Evolutionary conservation across 2,113 vertebrate genomes (phyloP).

Genomic region (Ophiodon elongatus): DNA sequence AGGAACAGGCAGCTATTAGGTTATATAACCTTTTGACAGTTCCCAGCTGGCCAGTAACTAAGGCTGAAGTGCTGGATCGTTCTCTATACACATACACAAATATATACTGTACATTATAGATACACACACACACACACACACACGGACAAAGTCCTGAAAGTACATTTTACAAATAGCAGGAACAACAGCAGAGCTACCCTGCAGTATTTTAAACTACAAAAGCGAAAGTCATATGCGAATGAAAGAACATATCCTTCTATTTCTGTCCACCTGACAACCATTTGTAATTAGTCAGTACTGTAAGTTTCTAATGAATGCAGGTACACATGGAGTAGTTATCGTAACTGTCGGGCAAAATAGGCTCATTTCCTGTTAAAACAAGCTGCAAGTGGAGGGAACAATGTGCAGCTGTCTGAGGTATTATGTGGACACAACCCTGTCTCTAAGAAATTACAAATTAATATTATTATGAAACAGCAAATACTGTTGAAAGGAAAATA

Average conservation of each 20-base stretch:
- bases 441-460: background rate
- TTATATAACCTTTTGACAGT: slow-evolving; percentile 75
- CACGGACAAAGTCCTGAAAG: background rate
- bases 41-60: slow-evolving; percentile 71
- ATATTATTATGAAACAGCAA: background rate
- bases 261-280: background rate
- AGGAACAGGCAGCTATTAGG: slow-evolving; percentile 57
- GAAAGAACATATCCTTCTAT: background rate
- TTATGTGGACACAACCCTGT: background rate
- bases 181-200: background rate
- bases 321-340: background rate
- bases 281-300: background rate
- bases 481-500: background rate
- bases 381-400: background rate
- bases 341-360: background rate
- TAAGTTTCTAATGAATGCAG: background rate
- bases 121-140: slow-evolving; percentile 29
- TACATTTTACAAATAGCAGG: background rate
- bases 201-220: background rate
- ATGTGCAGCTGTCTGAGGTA: slow-evolving; percentile 20
- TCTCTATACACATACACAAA: slow-evolving; percentile 30
- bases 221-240: background rate
- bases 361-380: slow-evolving; percentile 2
- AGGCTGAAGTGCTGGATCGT: slow-evolving; percentile 29
- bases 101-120: too few relatives aligned